Percentiles rank a stretch among this genome's conserved stretches.
Conservation (phyloP, 2,113 vertebrate species). For the Conger conger region DNA sequence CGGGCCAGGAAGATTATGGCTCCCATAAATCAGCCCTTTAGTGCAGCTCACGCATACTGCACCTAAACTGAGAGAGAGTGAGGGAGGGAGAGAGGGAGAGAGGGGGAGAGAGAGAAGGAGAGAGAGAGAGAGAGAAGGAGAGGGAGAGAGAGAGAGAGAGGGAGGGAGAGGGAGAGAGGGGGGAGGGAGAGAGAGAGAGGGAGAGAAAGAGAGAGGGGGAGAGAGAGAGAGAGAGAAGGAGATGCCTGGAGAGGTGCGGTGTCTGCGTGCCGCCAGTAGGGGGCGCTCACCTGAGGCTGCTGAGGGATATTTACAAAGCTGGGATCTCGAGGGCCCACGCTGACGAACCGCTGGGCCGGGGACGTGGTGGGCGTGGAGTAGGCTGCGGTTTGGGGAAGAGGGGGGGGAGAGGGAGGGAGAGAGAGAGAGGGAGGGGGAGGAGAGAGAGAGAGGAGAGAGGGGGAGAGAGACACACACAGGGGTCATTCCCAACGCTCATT, state of each 20-base stretch:
- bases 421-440: slow-evolving; percentile 45
- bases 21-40: slow-evolving; percentile 57
- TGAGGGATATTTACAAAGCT: slow-evolving; percentile 99
- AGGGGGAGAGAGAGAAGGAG: slow-evolving; percentile 2
- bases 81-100: background rate
- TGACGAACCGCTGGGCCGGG: slow-evolving; percentile 98
- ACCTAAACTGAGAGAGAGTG: slow-evolving; percentile 14
- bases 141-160: too few relatives aligned
- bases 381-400: slow-evolving; percentile 82
- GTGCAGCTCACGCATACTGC: slow-evolving; percentile 33
- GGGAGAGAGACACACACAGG: background rate
- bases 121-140: too few relatives aligned
- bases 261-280: slow-evolving; percentile 65
- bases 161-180: background rate
- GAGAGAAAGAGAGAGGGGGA: too few relatives aligned
- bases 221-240: too few relatives aligned
- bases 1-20: slow-evolving; percentile 51
- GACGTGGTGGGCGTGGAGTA: slow-evolving; percentile 99
- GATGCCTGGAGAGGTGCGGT: slow-evolving; percentile 39
- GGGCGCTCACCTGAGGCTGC: slow-evolving; percentile 95
- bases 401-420: slow-evolving; percentile 58
- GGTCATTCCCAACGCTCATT: background rate
- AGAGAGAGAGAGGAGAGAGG: background rate
- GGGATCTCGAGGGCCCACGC: slow-evolving; percentile 97
- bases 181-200: slow-evolving; percentile 9